Evolutionary conservation across 2,797 vertebrate species (phyloP).

Genomic region (Trachurus trachurus): DNA sequence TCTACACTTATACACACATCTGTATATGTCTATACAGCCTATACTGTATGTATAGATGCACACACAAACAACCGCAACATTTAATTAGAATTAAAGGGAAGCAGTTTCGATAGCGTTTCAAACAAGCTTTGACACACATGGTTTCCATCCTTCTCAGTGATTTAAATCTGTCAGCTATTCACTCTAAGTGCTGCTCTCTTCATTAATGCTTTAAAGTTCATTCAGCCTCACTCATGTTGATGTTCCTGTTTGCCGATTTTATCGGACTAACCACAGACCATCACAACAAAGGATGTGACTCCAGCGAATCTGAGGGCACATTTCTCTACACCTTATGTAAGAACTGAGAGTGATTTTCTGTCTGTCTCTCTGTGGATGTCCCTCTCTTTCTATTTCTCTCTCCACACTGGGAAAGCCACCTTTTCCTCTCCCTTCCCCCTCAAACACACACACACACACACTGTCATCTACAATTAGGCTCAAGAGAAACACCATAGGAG

Average conservation of each 20-base stretch:
- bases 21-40: background rate
- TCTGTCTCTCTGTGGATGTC: conserved; percentile 36
- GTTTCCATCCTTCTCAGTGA: conserved; percentile 30
- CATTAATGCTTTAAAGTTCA: conserved; percentile 50
- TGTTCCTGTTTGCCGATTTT: conserved; percentile 37
- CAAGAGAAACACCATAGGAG: conserved; percentile 76
- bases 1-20: background rate
- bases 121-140: background rate
- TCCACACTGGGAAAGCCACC: conserved; percentile 68
- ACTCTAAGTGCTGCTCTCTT: conserved; percentile 51
- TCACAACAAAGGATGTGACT: conserved; percentile 23
- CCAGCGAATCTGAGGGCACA: conserved; percentile 18
- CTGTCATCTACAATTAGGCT: conserved; percentile 82
- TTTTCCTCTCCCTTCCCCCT: conserved; percentile 74
- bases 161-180: conserved; percentile 47
- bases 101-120: background rate
- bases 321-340: conserved; percentile 51
- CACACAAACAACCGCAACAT: background rate
- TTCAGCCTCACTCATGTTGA: conserved; percentile 46
- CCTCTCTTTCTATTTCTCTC: conserved; percentile 58
- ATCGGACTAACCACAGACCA: conserved; percentile 30
- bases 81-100: background rate
- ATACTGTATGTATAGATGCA: background rate
- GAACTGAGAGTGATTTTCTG: conserved; percentile 50
- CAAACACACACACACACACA: conserved; percentile 70